Percentiles rank a stretch among this genome's conserved stretches.
Evolutionary conservation across 2,113 vertebrate species (phyloP).

Genomic region (Odobenus rosmarus): DNA sequence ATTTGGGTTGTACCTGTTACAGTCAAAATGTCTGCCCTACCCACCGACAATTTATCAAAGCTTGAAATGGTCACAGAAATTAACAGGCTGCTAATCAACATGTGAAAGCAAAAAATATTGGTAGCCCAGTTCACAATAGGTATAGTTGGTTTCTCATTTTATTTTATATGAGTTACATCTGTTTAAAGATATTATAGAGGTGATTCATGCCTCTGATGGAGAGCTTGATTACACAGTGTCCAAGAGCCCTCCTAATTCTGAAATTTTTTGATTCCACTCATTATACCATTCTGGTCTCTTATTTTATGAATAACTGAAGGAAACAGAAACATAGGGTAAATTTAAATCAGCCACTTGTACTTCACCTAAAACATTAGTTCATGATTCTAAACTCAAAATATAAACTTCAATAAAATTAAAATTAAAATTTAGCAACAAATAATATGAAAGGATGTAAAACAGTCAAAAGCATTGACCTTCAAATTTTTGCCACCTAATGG

Average conservation of each 20-base stretch:
- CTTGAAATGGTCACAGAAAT: background rate
- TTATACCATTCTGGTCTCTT: background rate
- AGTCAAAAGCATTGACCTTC: conserved; percentile 50
- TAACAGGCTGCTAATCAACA: background rate
- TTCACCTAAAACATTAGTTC: background rate
- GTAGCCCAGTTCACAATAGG: background rate
- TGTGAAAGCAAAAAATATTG: background rate
- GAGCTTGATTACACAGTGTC: background rate
- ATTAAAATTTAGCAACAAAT: conserved; percentile 55
- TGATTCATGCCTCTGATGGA: background rate
- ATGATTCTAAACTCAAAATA: conserved; percentile 31
- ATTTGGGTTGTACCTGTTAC: background rate
- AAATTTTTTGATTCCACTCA: background rate
- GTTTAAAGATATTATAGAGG: background rate
- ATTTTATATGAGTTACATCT: background rate
- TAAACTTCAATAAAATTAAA: conserved; percentile 27
- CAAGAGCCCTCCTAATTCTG: background rate
- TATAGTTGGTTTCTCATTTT: background rate
- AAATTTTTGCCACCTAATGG: background rate
- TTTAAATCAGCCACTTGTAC: background rate
- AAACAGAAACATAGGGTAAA: background rate
- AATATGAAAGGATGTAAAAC: conserved; percentile 7
- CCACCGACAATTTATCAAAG: background rate
- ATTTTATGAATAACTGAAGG: background rate
- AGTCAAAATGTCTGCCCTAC: background rate